Evolutionary conservation across 2,113 vertebrate species (phyloP).

Genomic region (Megaceryle torquata): DNA sequence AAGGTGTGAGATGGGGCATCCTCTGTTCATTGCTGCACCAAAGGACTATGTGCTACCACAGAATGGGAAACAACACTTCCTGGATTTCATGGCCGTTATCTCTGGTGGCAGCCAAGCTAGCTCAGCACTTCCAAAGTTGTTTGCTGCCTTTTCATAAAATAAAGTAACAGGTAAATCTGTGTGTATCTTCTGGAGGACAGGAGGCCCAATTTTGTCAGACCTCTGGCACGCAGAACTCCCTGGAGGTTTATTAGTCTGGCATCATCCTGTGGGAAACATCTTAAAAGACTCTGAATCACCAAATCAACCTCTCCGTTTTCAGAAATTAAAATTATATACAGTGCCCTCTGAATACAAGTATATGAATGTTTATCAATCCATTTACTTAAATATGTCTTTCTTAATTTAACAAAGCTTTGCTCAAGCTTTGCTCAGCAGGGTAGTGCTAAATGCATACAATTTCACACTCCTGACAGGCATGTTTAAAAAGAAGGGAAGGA

Average conservation of each 20-base stretch:
- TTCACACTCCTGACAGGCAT: conserved; percentile 28
- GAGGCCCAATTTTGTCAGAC: background rate
- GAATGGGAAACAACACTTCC: background rate
- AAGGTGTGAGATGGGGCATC: background rate
- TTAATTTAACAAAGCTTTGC: background rate
- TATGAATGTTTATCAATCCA: background rate
- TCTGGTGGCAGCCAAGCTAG: background rate
- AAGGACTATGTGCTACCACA: background rate
- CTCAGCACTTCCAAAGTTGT: background rate
- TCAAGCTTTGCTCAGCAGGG: background rate
- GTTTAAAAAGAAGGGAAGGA: conserved; percentile 34
- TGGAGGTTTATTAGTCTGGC: background rate
- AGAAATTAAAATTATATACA: background rate
- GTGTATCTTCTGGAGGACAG: background rate
- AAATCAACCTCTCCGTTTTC: background rate
- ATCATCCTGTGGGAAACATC: background rate
- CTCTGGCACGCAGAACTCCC: background rate
- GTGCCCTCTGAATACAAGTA: background rate
- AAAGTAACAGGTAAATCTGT: background rate
- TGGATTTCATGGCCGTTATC: background rate
- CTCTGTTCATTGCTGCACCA: background rate
- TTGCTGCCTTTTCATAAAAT: background rate
- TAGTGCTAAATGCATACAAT: background rate
- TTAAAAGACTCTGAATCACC: background rate
- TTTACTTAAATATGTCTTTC: conserved; percentile 8